Percentiles rank a stretch among this genome's conserved stretches.
phyloP scores from a whole-genome alignment of 92 coral and sea anemone genomes.

The Epizoanthus fatuus region DNA sequence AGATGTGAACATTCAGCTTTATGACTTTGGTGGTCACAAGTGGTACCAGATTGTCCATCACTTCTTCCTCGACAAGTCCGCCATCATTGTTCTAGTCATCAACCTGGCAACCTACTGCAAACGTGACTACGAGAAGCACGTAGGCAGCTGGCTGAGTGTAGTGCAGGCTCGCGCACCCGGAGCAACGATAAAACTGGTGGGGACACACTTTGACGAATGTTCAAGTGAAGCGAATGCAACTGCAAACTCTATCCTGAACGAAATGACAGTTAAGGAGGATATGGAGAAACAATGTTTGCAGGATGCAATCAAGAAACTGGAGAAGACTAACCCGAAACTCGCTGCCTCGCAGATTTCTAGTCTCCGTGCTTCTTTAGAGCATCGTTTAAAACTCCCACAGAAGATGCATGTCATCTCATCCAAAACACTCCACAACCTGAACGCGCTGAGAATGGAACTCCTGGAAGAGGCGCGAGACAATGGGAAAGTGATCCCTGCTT shows the following conservation, averaged over 20 bases:
- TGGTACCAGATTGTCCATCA: conserved; percentile 74
- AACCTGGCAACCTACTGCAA: conserved; percentile 62
- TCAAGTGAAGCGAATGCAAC: conserved; percentile 22
- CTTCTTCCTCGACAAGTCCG: conserved; percentile 68
- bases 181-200: conserved; percentile 65
- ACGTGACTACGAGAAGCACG: conserved; percentile 42
- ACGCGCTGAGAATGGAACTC: conserved; percentile 38
- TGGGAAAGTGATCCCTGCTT: conserved; percentile 68
- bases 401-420: conserved; percentile 69
- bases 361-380: conserved; percentile 14
- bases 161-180: conserved; percentile 69
- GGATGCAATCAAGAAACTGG: conserved; percentile 4
- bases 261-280: conserved; percentile 12
- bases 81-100: conserved; percentile 67
- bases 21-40: conserved; percentile 78
- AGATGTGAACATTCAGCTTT: conserved; percentile 58
- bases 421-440: conserved; percentile 58
- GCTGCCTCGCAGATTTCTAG: conserved; percentile 3
- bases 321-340: too few relatives aligned
- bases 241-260: neutral
- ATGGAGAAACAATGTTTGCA: neutral
- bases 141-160: conserved; percentile 74
- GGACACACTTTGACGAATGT: conserved; percentile 65
- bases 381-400: conserved; percentile 53
- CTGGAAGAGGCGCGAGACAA: conserved; percentile 46